Base-by-base conservation (phyloP, 2,888 invertebrate species). In the Meghimatium bilineatum region DNA sequence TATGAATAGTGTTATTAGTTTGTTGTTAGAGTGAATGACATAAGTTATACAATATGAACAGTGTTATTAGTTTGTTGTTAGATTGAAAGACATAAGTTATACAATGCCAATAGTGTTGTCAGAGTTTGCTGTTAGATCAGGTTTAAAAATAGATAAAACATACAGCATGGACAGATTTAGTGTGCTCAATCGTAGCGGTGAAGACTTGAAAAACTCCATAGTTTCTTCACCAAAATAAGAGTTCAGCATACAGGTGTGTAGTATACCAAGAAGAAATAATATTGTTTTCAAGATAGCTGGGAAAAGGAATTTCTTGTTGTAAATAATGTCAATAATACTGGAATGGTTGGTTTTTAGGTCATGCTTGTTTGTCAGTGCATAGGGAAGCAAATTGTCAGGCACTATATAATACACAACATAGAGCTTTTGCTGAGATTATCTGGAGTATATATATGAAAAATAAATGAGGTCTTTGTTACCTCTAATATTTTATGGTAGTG, bases 251-350 rank as follows among this genome's bases (percentile, higher is more conserved):
- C 49, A 8, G 8, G 49, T 12, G 17, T 49, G 49, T 49, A 49
- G 49, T 49, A 17, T 12, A 49, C 49, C 49, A 49, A 49, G 49
- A 49, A 49, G 49, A 49, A 12, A 49, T 8, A 49, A 49, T 12
- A 8, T 49, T 49, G 8, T 32, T 29, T 67, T 32, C 67, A 67
- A 29, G 23, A 32, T 32, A 32, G 8, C 10, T 32, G 5, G 1
- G 67, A 67, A 67, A 67, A 32, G 67, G 67, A 67, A 67, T 67
- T 67, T 67, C 67, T 67, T 67, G 67, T 67, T 5, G 67, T 32
- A 67, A 67, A 67, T 67, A 67, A 49, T 49, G 49, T 32, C 23
- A 23, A 67, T 32, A 67, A 67, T 29, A 67, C 67, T 32, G 67
- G 67, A 67, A 32, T 67, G 29, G 23, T 67, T 67, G 29, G 32